Conservation (phyloP, 2,113 vertebrate genomes). For the Dendropsophus ebraccatus region DNA sequence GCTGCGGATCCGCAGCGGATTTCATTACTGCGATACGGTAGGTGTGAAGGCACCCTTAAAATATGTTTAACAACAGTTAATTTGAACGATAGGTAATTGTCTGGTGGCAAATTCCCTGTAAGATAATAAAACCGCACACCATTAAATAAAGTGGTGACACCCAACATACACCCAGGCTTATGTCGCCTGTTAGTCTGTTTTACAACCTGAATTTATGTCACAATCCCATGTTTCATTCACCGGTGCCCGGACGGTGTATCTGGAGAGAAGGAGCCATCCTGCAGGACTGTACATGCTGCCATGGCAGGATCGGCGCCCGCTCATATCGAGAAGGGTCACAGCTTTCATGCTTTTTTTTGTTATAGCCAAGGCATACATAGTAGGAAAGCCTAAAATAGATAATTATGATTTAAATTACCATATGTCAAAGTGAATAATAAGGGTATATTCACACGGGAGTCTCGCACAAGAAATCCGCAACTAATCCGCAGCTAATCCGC, state of each 20-base stretch:
- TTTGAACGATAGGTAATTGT: too few relatives aligned
- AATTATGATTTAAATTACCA: neutral
- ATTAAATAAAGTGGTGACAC: neutral
- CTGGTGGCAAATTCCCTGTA: neutral
- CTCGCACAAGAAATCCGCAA: too few relatives aligned
- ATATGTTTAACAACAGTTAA: too few relatives aligned
- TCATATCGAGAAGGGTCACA: constrained; percentile 75
- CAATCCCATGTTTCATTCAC: constrained; percentile 72
- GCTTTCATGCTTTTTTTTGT: constrained; percentile 76
- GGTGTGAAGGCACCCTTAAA: too few relatives aligned
- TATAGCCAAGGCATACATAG: constrained; percentile 77
- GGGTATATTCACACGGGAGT: too few relatives aligned
- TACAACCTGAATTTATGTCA: constrained; percentile 78
- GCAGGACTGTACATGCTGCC: constrained; percentile 82
- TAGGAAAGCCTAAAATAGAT: constrained; percentile 72
- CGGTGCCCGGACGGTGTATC: constrained; percentile 68
- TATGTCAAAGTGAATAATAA: neutral
- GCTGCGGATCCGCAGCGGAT: too few relatives aligned
- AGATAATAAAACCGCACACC: neutral
- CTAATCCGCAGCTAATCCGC: too few relatives aligned
- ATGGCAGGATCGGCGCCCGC: constrained; percentile 84
- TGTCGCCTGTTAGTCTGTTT: neutral
- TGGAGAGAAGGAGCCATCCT: constrained; percentile 84
- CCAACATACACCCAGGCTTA: neutral
- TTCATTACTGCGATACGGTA: too few relatives aligned